Evolutionary conservation across 2,113 vertebrate species (phyloP).

Genomic region (Corythornis madagascariensis): DNA sequence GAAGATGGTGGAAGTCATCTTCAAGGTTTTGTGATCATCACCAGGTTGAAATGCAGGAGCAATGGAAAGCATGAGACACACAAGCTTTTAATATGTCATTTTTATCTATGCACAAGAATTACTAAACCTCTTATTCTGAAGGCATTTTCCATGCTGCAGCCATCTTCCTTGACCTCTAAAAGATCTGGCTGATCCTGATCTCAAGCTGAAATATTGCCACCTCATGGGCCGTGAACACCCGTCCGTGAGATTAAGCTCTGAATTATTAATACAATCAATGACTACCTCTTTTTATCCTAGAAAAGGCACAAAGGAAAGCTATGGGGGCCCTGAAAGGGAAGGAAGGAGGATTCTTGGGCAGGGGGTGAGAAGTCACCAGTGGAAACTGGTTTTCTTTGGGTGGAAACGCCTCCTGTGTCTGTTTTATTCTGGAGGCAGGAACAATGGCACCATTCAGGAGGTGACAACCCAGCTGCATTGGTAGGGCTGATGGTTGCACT

Average conservation of each 20-base stretch:
- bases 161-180: constrained; percentile 51
- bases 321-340: constrained; percentile 2
- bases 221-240: constrained; percentile 36
- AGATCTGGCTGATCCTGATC: constrained; percentile 44
- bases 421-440: background rate
- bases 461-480: background rate
- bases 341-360: background rate
- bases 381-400: constrained; percentile 19
- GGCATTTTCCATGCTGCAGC: constrained; percentile 15
- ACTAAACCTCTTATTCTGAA: constrained; percentile 7
- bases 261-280: constrained; percentile 72
- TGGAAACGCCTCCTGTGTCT: background rate
- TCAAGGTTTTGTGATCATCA: background rate
- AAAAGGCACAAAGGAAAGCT: constrained; percentile 60
- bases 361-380: constrained; percentile 23
- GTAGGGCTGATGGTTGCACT: background rate
- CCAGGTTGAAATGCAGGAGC: background rate
- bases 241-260: constrained; percentile 59
- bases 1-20: background rate
- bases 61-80: background rate
- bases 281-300: constrained; percentile 61
- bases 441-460: constrained; percentile 21
- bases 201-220: constrained; percentile 66
- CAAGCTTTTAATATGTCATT: background rate
- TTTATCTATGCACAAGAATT: background rate